Base-by-base conservation (phyloP, 2,797 vertebrate species). In the Gymnodraco acuticeps region DNA sequence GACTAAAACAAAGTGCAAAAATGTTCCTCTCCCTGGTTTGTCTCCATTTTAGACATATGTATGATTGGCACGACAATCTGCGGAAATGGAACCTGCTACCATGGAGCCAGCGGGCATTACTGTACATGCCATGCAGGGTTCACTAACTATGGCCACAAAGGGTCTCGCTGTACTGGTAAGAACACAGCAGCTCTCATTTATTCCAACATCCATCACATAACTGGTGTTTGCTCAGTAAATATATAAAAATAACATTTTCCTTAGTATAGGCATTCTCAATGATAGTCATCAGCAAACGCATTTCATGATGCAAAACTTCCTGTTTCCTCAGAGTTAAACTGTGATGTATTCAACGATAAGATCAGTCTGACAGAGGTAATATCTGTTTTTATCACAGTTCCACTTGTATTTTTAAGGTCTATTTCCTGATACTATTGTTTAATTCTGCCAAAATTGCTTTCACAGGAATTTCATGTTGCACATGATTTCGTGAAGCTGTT, bases 31-130 rank as follows among this genome's bases (percentile, higher is more conserved):
- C 15, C 16, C 9, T 62, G 3, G 53, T 85, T 78, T 64, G 20
- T 70, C 87, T 84, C 46, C 42, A 47, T 75, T 81, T 72, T 33
- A 94, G 93, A 90, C 74, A 67, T 86, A 43, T 94, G 92, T 82
- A 4, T 8, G 41, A 66, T 83, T 74, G 64, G 93, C 80, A 64
- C 67, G 11, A 84, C 81, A 65, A 83, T 92, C 64, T 95, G 94
- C 38, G 92, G 92, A 85, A 87, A 87, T 83, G 92, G 91, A 83
- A 85, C 70, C 64, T 94, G 93, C 70, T 70, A 79, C 58, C 69
- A 0, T 11, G 73, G 41, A 63, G 41, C 33, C 59, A 17, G 46
- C 0, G 77, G 91, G n/a, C 68, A 90, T 78, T 64, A 79, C 60
- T 95, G 93, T 77, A 41, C 46, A 7, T 95, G 94, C 56, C 66